Percentiles rank a stretch among this genome's conserved stretches.
Evolutionary conservation across 1,140 invertebrate genomes (phyloP).

Genomic region (Musca vetustissima): DNA sequence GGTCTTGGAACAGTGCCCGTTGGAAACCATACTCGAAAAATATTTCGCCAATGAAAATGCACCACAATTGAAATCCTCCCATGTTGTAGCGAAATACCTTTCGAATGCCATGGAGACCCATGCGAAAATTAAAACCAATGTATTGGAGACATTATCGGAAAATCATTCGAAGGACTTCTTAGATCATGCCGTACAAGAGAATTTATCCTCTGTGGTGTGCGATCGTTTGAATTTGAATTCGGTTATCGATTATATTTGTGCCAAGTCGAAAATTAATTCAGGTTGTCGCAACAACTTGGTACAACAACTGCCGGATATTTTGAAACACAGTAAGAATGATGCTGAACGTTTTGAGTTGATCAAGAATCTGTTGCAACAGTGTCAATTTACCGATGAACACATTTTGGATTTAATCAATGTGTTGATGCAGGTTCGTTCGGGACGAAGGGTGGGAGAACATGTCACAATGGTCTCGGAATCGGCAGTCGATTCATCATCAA

Average conservation of each 20-base stretch:
- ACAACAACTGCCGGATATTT: constrained; percentile 40
- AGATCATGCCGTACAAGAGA: constrained; percentile 52
- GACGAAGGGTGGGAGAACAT: constrained; percentile 25
- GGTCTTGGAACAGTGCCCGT: constrained; percentile 35
- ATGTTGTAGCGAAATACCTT: constrained; percentile 41
- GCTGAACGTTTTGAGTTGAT: constrained; percentile 39
- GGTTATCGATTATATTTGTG: constrained; percentile 52
- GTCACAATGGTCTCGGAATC: constrained; percentile 45
- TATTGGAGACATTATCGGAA: constrained; percentile 52
- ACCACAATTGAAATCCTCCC: constrained; percentile 33
- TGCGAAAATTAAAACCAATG: constrained; percentile 42
- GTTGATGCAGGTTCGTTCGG: constrained; percentile 34
- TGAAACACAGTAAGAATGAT: constrained; percentile 39
- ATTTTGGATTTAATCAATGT: constrained; percentile 45
- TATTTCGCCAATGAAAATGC: constrained; percentile 35
- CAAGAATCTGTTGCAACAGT: constrained; percentile 36
- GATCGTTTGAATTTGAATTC: constrained; percentile 51
- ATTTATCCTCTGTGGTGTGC: constrained; percentile 51
- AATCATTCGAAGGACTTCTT: constrained; percentile 54
- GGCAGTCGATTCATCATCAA: constrained; percentile 50
- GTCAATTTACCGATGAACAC: constrained; percentile 37
- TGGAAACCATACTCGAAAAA: constrained; percentile 44
- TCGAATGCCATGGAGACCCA: constrained; percentile 45
- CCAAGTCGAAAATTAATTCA: constrained; percentile 51
- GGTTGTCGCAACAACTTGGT: constrained; percentile 42